Base-by-base conservation (phyloP, 1,140 invertebrate genomes). In the Tetragonula clypearis region DNA sequence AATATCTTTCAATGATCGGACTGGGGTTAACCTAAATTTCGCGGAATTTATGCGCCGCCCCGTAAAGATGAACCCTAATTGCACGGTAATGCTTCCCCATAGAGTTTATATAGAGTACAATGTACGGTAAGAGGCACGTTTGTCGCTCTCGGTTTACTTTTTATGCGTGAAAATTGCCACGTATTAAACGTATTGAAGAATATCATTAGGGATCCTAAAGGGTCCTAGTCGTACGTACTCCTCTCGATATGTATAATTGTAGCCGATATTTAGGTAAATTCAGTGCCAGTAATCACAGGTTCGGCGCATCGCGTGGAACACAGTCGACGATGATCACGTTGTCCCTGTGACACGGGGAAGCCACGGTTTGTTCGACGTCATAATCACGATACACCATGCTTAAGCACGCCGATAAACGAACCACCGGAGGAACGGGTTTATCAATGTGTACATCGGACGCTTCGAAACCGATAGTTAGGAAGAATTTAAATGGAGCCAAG, bases 1-100 rank as follows among this genome's bases (percentile, higher is more conserved):
- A 56, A 75, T 75, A 56, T 56, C 55, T 75, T 75, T 75, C 73
- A 75, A 56, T 75, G 73, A 75, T 23, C 73, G 19, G 53, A 56
- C 26, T 58, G 26, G 12, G 23, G 55, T 75, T 30, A 35, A 75
- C 56, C 53, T 75, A 75, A 75, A 56, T 75, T 75, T 75, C 53
- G 53, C 19, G 26, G 19, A 75, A 75, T 75, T 75, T 75, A 75
- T 56, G 53, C 21, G 53, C 55, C 26, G 6, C 9, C 53, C 23
- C 12, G 12, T 21, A 30, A 49, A 53, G 72, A 75, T 9, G 53
- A 15, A 30, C 53, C 72, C 19, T 56, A 65, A 78, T 65, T 78
- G 35, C 58, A 49, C 60, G 35, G 49, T 26, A 65, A 77, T 77
- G 19, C 75, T 23, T 30, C 35, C n/a, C 23, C 23, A 17, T 0